Evolutionary conservation across 1,140 invertebrate species (phyloP).

Genomic region (Ceratina japonica): DNA sequence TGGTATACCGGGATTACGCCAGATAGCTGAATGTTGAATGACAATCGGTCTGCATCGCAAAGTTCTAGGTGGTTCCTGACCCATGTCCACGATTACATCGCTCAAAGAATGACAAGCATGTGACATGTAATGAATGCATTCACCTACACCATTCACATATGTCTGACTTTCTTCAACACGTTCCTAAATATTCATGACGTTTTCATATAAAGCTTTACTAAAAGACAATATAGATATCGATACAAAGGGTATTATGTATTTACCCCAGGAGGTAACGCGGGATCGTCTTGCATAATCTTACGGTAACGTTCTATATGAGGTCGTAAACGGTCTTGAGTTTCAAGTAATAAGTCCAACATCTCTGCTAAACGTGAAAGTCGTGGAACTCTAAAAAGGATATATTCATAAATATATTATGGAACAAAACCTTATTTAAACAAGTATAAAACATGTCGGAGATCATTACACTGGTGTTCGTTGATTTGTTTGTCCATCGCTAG

Average conservation of each 20-base stretch:
- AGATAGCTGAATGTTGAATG: constrained; percentile 84
- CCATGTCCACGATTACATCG: constrained; percentile 89
- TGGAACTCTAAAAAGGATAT: constrained; percentile 66
- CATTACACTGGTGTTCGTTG: constrained; percentile 9
- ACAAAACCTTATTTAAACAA: neutral
- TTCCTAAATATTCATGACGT: constrained; percentile 65
- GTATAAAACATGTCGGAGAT: too few species aligned
- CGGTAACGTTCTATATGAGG: constrained; percentile 84
- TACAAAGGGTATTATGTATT: constrained; percentile 52
- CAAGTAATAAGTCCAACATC: constrained; percentile 81
- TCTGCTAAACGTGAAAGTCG: constrained; percentile 82
- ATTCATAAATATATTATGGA: constrained; percentile 9
- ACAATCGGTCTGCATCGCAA: constrained; percentile 86
- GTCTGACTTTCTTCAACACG: constrained; percentile 81
- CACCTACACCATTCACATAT: constrained; percentile 86
- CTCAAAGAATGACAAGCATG: constrained; percentile 94
- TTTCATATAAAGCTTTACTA: neutral
- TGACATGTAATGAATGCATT: constrained; percentile 90
- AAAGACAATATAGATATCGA: neutral
- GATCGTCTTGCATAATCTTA: constrained; percentile 81
- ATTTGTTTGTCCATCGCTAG: constrained; percentile 24
- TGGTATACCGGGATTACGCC: constrained; percentile 82
- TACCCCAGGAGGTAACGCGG: constrained; percentile 79
- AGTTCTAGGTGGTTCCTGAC: constrained; percentile 84
- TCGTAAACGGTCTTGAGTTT: constrained; percentile 82